phyloP scores from a whole-genome alignment of 2,797 vertebrate species.

The Thamnophis elegans region DNA sequence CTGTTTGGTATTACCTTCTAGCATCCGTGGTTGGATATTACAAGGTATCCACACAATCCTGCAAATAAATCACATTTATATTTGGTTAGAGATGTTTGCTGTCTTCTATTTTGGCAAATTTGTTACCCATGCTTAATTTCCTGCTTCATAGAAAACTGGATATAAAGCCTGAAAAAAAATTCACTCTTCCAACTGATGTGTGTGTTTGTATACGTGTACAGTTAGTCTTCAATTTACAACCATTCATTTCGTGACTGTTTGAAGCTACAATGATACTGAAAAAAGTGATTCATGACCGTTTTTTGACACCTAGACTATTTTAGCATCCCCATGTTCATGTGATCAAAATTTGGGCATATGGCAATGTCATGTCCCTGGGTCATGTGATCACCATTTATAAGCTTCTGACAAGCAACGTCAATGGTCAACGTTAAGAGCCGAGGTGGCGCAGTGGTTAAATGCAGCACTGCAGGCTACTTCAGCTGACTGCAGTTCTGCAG shows the following conservation, averaged over 20 bases:
- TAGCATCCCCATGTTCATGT: not conserved
- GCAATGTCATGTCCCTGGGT: not conserved
- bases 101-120: not conserved
- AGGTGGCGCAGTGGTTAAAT: too few relatives aligned
- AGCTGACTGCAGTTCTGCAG: too few relatives aligned
- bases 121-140: not conserved
- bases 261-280: not conserved
- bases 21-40: not conserved
- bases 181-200: not conserved
- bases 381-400: not conserved
- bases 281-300: not conserved
- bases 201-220: not conserved
- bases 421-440: too few relatives aligned
- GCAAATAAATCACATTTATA: not conserved
- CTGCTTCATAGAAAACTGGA: slow-evolving; percentile 1
- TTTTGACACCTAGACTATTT: not conserved
- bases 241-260: not conserved
- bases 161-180: not conserved
- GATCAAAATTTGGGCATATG: not conserved
- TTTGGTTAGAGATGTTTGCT: not conserved
- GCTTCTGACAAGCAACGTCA: not conserved
- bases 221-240: not conserved
- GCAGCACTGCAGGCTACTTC: too few relatives aligned
- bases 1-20: not conserved
- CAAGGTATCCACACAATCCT: not conserved